Evolutionary conservation across 2,888 invertebrate genomes (phyloP).

Genomic region (Plebejus melissa): DNA sequence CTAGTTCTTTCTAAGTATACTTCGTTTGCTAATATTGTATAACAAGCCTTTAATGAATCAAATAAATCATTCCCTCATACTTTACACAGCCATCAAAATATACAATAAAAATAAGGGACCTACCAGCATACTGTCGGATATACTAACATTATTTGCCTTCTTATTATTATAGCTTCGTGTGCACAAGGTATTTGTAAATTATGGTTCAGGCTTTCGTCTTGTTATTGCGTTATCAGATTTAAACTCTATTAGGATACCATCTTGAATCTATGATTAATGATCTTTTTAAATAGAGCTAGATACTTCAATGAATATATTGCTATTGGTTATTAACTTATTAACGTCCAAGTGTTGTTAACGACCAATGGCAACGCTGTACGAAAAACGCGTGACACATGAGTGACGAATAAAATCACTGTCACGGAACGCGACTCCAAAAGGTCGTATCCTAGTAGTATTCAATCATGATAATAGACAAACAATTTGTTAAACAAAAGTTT

Average conservation of each 20-base stretch:
- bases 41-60: slow-evolving; percentile 31
- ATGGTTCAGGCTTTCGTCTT: neutral
- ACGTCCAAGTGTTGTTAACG: too few relatives aligned
- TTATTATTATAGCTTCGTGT: neutral
- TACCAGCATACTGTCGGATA: neutral
- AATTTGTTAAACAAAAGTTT: neutral
- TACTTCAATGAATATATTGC: neutral
- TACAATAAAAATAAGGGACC: neutral
- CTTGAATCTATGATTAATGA: neutral
- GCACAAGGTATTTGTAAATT: neutral
- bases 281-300: neutral
- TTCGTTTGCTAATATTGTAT: slow-evolving; percentile 30
- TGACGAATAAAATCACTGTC: too few relatives aligned
- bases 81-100: slow-evolving; percentile 36
- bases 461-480: neutral
- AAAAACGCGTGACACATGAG: too few relatives aligned
- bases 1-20: slow-evolving; percentile 37
- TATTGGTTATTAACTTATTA: too few relatives aligned
- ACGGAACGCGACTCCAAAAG: neutral
- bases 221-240: neutral
- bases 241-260: neutral
- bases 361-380: too few relatives aligned
- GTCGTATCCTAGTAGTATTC: neutral
- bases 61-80: slow-evolving; percentile 27
- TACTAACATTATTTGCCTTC: neutral